A percentile compares a stretch with the other conserved stretches of the same genome.
Conservation (phyloP, 1,140 invertebrate genomes). For the Pantala flavescens region DNA sequence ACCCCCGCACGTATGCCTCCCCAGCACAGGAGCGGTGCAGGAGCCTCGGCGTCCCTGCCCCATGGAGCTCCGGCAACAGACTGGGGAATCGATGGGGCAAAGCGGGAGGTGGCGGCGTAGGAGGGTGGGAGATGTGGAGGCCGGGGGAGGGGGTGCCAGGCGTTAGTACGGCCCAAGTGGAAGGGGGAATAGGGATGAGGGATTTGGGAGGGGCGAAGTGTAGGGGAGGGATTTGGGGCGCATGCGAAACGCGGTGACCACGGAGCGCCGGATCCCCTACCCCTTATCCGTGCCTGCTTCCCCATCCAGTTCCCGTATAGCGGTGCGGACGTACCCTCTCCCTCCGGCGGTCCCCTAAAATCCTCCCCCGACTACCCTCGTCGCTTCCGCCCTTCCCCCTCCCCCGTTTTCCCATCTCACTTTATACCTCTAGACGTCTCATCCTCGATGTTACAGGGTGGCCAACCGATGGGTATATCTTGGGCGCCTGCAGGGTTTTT, state of each 20-base stretch:
- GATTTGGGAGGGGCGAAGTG: neutral
- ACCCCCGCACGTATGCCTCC: neutral
- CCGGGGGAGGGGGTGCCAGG: neutral
- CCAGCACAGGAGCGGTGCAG: neutral
- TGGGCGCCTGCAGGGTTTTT: neutral
- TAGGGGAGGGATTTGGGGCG: neutral
- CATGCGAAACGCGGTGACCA: neutral
- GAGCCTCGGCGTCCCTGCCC: neutral
- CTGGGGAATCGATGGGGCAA: conserved; percentile 1
- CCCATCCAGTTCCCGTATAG: neutral
- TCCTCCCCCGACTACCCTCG: neutral
- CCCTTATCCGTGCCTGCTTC: neutral
- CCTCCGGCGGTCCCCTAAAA: neutral
- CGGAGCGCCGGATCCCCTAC: neutral
- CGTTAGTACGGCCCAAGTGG: neutral
- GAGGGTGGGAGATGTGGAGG: neutral
- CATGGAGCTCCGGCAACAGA: conserved; percentile 2
- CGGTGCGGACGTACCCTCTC: neutral
- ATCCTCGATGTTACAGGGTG: too few species aligned
- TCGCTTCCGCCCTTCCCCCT: neutral
- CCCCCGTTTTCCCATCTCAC: neutral
- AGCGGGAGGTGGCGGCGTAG: neutral
- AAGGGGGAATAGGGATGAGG: neutral
- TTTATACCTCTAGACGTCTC: too few species aligned
- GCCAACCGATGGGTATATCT: too few species aligned